Base-by-base conservation (phyloP, 2,888 invertebrate species). In the Hecatera dysodea region DNA sequence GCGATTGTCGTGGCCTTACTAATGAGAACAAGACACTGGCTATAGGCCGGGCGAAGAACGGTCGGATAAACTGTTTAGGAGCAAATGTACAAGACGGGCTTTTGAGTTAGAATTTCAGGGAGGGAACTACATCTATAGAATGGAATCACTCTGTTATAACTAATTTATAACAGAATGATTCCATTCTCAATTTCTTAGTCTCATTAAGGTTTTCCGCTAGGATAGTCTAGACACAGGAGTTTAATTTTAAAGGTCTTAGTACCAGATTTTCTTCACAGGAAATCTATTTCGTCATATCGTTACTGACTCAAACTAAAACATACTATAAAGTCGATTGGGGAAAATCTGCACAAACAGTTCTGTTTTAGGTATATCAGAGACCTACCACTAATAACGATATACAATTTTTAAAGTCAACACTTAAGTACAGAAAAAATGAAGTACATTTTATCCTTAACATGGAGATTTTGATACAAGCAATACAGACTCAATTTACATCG, bases 401-500 rank as follows among this genome's bases (percentile, higher is more conserved):
- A 52, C 0, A 24, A 46, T 22, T 56, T 78, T 42, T 24, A 33
- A 61, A 46, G 15, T 22, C 36, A 27, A 79, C 44, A 63, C 22
- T 74, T 46, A 50, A 22, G 8, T 33, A 15, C 7, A 11, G 24
- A 53, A 12, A 53, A 66, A 73, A 44, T n/a, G 33, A 19, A 59
- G 15, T 19, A 44, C 12, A 27, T 2, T 29, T 12, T 48, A 5
- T 69, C 67, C 52, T 27, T 63, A 60, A 27, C 15, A 74, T 74
- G 64, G 67, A 53, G 69, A 81, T 60, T 22, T 33, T 22, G 24
- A 27, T 44, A 48, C 12, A 67, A 44, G 65, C 65, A 65, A 80
- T 63, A 52, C 70, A n/a, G 24, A 68, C 62, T 64, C 48, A 67
- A 82, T 82, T 82, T 73, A 68, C 75, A 72, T 83, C 52, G 15